Base-by-base conservation (phyloP, 2,888 invertebrate genomes). In the Drosophila austrosaltans region DNA sequence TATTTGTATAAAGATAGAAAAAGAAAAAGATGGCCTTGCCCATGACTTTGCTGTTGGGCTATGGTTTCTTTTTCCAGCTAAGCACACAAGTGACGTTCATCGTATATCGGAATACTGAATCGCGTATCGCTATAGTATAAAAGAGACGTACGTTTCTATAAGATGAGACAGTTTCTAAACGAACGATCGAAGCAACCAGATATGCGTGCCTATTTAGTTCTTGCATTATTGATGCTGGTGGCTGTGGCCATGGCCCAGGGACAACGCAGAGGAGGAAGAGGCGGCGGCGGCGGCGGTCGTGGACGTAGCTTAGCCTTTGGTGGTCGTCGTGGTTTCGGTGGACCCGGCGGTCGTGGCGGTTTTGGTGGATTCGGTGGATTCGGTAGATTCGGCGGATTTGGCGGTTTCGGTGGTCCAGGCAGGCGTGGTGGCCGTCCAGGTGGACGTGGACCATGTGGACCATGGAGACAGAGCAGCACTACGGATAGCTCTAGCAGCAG, bases 201-300 rank as follows among this genome's bases (percentile, higher is more conserved):
- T 63, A 82, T 82, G 82, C 82, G 82, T 44, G 53, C 10, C 58
- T 73, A 57, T 16, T 70, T 76, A 28, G 48, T 74, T 6, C 8
- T 79, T 25, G 68, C 67, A 25, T 44, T 82, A n/a, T 69, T 76
- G 4, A 67, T 71, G 5, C 59, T 72, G 25, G 28, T 71, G 28
- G 72, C 72, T 20, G 40, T 59, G 44, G 66, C 53, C 22, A 20
- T 71, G 62, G 71, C 59, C 28, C 65, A 65, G 53, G 69, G 62
- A 39, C 1, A 25, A 54, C 20, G 28, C n/a, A 2, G 58, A 40
- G 20, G 39, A 44, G 36, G 22, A 16, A 6, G 40, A 8, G 42
- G 56, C 25, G 62, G 62, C 20, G 53, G 62, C 20, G 53, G 62
- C 2, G 8, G 3, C 1, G 20, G 56, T 1, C 40, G 64, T 1